Base-by-base conservation (phyloP, 1,140 invertebrate species). In the Papilio glaucus region DNA sequence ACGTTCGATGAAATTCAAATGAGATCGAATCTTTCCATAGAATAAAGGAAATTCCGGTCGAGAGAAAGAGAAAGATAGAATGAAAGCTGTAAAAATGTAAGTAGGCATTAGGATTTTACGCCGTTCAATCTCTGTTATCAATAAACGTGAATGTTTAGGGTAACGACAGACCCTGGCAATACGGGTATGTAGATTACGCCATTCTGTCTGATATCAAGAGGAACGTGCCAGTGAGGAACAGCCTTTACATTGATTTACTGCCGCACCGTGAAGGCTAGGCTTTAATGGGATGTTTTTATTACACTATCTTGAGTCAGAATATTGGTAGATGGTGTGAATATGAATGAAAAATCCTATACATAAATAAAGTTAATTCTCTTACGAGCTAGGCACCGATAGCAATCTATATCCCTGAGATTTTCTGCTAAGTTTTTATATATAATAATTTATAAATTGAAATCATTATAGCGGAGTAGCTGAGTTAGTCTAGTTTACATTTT, bases 141-240 rank as follows among this genome's bases (percentile, higher is more conserved):
- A 53, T 53, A 53, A 53, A 24, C 49, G 49, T 53, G 49, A 53
- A 53, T 53, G 49, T 53, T 53, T 53, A 53, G 49, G 49, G 49
- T 53, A 53, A 53, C 49, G 49, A 53, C 49, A 53, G 49, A 53
- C 49, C 49, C 49, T 8, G 21, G 21, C 9, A 24, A 53, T 53
- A 53, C 49, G 49, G 49, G 49, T 53, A 53, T 53, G 49, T 53
- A 53, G 49, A 53, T 53, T 53, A 9, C 49, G 49, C 49, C 21
- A 53, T 53, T 53, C 18, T 10, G 21, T 53, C 49, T 53, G 49
- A 53, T 53, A 53, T 53, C 49, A 0, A 53, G 18, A 53, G 18
- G 49, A 53, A 53, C 49, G 49, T 53, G 49, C 49, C 21, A 53
- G 49, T 53, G 49, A 53, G 18, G 49, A 24, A 53, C 21, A 53